Evolutionary conservation across 2,888 invertebrate species (phyloP).

Genomic region (Vandiemenella viatica): DNA sequence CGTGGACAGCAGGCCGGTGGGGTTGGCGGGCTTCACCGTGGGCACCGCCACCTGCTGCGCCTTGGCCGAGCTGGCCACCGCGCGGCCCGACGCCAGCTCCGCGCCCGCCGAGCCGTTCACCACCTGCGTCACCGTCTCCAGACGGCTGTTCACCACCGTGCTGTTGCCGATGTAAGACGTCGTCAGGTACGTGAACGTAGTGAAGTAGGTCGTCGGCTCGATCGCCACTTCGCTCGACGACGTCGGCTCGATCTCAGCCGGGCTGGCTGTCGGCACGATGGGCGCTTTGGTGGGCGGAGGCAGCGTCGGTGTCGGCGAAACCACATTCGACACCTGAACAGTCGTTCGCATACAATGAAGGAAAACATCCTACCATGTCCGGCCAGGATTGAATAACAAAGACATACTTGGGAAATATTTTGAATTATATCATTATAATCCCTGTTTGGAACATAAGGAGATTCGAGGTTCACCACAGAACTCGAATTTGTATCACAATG

Average conservation of each 20-base stretch:
- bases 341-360: no score
- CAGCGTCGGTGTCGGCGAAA: slow-evolving; percentile 59
- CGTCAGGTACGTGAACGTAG: slow-evolving; percentile 82
- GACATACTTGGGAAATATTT: no score
- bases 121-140: slow-evolving; percentile 76
- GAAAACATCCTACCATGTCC: no score
- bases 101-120: slow-evolving; percentile 34
- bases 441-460: no score
- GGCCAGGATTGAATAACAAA: no score
- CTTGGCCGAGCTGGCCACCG: slow-evolving; percentile 27
- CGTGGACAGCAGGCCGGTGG: slow-evolving; percentile 48
- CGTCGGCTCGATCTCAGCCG: slow-evolving; percentile 13
- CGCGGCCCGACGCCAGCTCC: slow-evolving; percentile 31
- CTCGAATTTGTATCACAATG: no score
- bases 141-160: slow-evolving; percentile 66
- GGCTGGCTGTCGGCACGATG: not conserved
- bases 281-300: slow-evolving; percentile 22
- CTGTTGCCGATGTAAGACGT: slow-evolving; percentile 72
- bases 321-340: slow-evolving; percentile 57
- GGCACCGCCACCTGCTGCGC: no score
- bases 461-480: no score
- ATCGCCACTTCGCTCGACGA: slow-evolving; percentile 22
- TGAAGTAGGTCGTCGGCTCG: slow-evolving; percentile 57
- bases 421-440: no score
- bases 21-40: slow-evolving; percentile 25